A percentile compares a stretch with the other conserved stretches of the same genome.
These are phyloP conservation scores for Dendrophyllia cribrosa DNA, from an alignment of 64 coral and sea anemone genomes.

Conservation along the genomic window DNA sequence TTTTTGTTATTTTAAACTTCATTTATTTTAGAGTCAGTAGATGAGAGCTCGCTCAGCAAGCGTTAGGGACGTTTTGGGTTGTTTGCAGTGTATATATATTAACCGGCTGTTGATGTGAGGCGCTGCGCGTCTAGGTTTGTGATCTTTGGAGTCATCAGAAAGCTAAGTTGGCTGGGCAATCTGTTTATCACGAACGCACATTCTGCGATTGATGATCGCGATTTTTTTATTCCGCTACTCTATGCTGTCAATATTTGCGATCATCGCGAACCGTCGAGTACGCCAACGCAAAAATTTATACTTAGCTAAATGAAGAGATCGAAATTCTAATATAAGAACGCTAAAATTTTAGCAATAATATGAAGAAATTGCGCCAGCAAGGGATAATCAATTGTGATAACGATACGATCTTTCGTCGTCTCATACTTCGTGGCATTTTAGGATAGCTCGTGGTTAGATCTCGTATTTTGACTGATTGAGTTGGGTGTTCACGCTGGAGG, in stretches of 20 bases:
- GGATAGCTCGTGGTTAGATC: background rate
- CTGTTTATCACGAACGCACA: background rate
- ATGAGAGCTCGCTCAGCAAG: background rate
- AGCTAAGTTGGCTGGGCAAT: background rate
- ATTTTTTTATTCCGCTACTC: background rate
- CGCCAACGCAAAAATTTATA: conserved; percentile 19
- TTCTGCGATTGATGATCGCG: background rate
- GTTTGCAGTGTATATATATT: background rate
- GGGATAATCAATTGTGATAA: background rate
- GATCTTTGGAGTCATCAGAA: background rate
- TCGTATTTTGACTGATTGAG: background rate
- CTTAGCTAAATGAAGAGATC: background rate
- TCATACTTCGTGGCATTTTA: background rate
- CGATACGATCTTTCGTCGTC: background rate
- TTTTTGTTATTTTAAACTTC: background rate
- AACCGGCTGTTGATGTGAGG: conserved; percentile 1
- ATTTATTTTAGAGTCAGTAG: background rate
- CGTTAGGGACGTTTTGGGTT: background rate
- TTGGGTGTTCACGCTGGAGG: background rate
- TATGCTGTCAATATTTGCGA: conserved; percentile 27
- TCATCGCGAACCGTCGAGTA: background rate
- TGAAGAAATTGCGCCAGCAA: conserved; percentile 6
- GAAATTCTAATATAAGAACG: background rate
- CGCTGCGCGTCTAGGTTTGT: background rate
- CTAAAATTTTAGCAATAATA: background rate